Evolutionary conservation across 2,888 invertebrate genomes (phyloP).

Genomic region (Neuroscelio doddi): DNA sequence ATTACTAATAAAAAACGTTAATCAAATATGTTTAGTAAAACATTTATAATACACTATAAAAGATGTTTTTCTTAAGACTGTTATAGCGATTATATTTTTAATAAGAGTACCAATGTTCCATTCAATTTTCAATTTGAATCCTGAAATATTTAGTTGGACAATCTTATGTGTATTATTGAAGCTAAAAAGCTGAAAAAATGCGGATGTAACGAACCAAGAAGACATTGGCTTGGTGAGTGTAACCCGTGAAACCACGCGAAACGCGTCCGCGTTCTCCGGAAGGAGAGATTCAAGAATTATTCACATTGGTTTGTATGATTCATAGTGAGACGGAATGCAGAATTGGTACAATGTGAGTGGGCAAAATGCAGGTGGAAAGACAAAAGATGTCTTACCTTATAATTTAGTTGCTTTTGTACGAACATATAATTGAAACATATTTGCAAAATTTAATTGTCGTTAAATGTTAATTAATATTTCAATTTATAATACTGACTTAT

Average conservation of each 20-base stretch:
- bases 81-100: too few species aligned
- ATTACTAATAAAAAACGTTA: not conserved
- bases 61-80: too few species aligned
- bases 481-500: too few species aligned
- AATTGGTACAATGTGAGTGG: slow-evolving; percentile 25
- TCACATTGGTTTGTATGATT: slow-evolving; percentile 44
- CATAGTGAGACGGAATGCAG: slow-evolving; percentile 43
- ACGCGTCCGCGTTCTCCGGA: slow-evolving; percentile 48
- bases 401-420: slow-evolving; percentile 4
- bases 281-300: slow-evolving; percentile 45
- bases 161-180: slow-evolving; percentile 13
- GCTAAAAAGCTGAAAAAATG: slow-evolving; percentile 38
- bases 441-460: too few species aligned
- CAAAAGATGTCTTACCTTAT: slow-evolving; percentile 43
- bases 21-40: too few species aligned
- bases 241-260: slow-evolving; percentile 45
- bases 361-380: slow-evolving; percentile 40
- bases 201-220: slow-evolving; percentile 46
- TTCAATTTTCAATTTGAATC: not conserved
- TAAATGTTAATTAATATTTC: too few species aligned
- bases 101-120: too few species aligned
- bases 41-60: too few species aligned
- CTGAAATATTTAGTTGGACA: slow-evolving; percentile 2
- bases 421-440: too few species aligned
- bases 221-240: slow-evolving; percentile 36